These are phyloP conservation scores for Caenorhabditis elegans DNA, from an alignment of 1,140 invertebrate genomes.

Conservation along the genomic window WBcel235 BX284605.5:11764501-11765000, in stretches of 20 bases:
- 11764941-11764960: conserved; percentile 33
- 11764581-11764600: no score
- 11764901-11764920: conserved; percentile 42
- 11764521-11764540: conserved; percentile 27
- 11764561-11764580: no score
- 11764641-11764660: not conserved
- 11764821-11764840: not conserved
- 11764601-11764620: no score
- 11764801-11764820: not conserved
- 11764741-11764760: conserved; percentile 28
- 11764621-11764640: no score
- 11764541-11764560: not conserved
- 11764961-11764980: not conserved
- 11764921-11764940: conserved; percentile 37
- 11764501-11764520: conserved; percentile 11
- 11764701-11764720: not conserved
- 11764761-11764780: conserved; percentile 3
- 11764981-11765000: conserved; percentile 24
- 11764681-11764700: not conserved
- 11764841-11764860: not conserved
- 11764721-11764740: not conserved
- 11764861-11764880: not conserved
- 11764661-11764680: not conserved
- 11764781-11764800: not conserved
- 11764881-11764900: not conserved